These are phyloP conservation scores for Nematostella vectensis DNA, from an alignment of 92 coral and sea anemone genomes.

Conservation along the genomic window DNA sequence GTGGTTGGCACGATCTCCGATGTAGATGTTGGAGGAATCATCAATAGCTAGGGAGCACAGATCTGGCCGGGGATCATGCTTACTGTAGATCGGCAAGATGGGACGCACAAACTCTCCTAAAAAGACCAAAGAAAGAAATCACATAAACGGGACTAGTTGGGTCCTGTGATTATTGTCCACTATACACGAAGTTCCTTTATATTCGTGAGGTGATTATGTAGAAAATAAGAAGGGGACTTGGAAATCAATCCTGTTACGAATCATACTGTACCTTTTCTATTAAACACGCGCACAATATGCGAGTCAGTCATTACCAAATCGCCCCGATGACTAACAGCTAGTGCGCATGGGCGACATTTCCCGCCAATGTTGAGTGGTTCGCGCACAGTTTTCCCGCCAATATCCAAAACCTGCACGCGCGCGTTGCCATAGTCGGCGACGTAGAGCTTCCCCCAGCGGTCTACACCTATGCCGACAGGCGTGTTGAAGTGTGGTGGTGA, in stretches of 20 bases:
- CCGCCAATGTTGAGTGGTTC: constrained; percentile 89
- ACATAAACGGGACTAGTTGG: background rate
- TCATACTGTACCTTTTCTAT: constrained; percentile 44
- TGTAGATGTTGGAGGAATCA: constrained; percentile 48
- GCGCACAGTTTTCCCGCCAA: constrained; percentile 44
- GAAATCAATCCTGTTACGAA: no score
- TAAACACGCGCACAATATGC: constrained; percentile 71
- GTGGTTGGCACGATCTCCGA: constrained; percentile 83
- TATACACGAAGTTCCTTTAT: background rate
- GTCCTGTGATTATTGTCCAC: background rate
- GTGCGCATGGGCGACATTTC: constrained; percentile 77
- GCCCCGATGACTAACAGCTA: constrained; percentile 65
- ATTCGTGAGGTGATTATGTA: background rate
- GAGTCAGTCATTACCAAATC: constrained; percentile 81
- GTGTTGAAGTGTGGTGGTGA: constrained; percentile 74
- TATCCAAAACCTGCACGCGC: constrained; percentile 68
- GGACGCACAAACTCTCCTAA: constrained; percentile 77
- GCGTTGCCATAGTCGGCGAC: constrained; percentile 85
- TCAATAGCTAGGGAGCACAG: constrained; percentile 67
- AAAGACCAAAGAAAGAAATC: background rate
- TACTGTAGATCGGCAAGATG: constrained; percentile 77
- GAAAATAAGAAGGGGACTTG: no score
- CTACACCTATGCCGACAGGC: constrained; percentile 68
- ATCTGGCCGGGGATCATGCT: constrained; percentile 80
- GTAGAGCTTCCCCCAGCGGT: constrained; percentile 50